Evolutionary conservation across 30 jellyfish, hydroid and myxozoan genomes (phyloP), one percentile per base, ranked within the genome.

Genomic region (Nemopilema nomurai): DNA sequence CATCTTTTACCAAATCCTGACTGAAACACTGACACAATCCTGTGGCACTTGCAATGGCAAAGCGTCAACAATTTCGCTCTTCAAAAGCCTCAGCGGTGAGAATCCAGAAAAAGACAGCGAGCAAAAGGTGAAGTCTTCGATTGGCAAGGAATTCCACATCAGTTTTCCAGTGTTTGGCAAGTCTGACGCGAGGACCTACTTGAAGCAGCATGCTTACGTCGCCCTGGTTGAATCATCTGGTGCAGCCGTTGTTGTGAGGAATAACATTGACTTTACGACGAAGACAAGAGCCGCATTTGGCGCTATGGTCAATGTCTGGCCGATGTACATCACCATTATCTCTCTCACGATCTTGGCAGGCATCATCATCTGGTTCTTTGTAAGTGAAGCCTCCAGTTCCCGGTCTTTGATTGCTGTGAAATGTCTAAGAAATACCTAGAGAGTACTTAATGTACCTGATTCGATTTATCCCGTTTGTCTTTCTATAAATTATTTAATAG

Each of bases 21-120:
- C 76, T 0, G 77, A 53, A 8, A 77, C 77, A 4, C 25, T 77
- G 0, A 67, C 53, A 0, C 17, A 71, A 62, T 77, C 87, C 29
- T 77, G 87, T 53, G 87, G 87, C 53, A 16, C 49, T 22, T 77
- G 87, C 77, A 64, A 62, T 64, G 77, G 77, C 23, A 71, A 67
- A 22, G 62, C 32, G 22, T 20, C 87, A 18, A 17, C 27, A 49
- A 53, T 77, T 23, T 26, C 76, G 28, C 32, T 66, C 22, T 62
- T 23, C 28, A 53, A 30, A 28, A 77, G 87, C 30, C 53, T 51
- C n/a, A 20, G 64, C 28, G 87, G 87, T 9, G 87, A 51, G 30
- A 77, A 26, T 22, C 87, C 87, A 17, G 67, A 77, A 23, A 77
- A 77, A 52, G 24, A 3, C 62, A 64, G 77, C 52, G 87, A 50